A percentile compares a stretch with the other conserved stretches of the same genome.
phyloP scores from a whole-genome alignment of 2,888 invertebrate genomes.

The Athalia rosae region DNA sequence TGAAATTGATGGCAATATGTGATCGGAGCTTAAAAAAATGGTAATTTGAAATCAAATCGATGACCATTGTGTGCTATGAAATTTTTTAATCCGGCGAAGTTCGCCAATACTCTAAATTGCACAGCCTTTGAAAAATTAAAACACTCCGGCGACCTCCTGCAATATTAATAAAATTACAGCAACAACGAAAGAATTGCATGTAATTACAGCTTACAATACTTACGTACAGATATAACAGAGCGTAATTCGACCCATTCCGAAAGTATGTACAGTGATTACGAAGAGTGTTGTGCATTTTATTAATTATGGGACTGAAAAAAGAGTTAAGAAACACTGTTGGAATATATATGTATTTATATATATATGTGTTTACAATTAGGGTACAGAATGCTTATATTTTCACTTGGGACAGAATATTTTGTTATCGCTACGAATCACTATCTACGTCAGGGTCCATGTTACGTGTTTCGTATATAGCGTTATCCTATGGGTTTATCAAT shows the following conservation, averaged over 20 bases:
- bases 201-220: constrained; percentile 8
- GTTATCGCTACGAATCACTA: constrained; percentile 16
- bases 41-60: constrained; percentile 9
- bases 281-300: constrained; percentile 23
- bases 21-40: constrained; percentile 1
- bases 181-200: not conserved
- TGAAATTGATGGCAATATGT: constrained; percentile 44
- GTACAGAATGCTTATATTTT: constrained; percentile 31
- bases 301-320: constrained; percentile 33
- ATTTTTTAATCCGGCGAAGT: constrained; percentile 1
- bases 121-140: not conserved
- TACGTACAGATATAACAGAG: not conserved
- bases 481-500: constrained; percentile 23
- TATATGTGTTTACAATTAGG: constrained; percentile 11
- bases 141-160: not conserved
- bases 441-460: constrained; percentile 25
- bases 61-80: not conserved
- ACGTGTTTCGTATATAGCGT: constrained; percentile 20
- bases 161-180: constrained; percentile 7
- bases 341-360: not conserved
- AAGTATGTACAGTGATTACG: constrained; percentile 39
- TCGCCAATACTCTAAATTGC: not conserved
- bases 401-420: constrained; percentile 26
- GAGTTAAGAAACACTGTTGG: constrained; percentile 37
- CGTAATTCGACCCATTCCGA: constrained; percentile 22